phyloP scores from a whole-genome alignment of 2,113 vertebrate species.

The Heterotilapia buettikoferi region DNA sequence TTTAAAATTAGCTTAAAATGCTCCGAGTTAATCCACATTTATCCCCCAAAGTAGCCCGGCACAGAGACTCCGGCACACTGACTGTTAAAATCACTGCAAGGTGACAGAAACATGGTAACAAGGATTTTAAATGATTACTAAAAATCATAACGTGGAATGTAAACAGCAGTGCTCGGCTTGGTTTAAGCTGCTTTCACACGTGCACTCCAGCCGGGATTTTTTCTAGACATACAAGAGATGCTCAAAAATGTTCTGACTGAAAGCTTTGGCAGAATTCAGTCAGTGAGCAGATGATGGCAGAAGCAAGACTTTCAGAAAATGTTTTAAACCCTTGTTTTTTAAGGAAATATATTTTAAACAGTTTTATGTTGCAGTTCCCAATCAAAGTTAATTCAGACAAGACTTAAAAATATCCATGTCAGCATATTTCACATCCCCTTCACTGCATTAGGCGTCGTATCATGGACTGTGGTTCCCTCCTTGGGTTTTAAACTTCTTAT shows the following conservation, averaged over 20 bases:
- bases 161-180: neutral
- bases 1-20: neutral
- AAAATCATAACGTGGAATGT: neutral
- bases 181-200: neutral
- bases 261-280: neutral
- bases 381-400: neutral
- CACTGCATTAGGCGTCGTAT: neutral
- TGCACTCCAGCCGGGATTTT: neutral
- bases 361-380: neutral
- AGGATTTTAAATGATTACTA: neutral
- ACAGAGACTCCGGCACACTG: neutral
- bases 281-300: neutral
- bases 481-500: neutral
- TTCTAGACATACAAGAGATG: neutral
- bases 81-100: neutral
- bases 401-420: neutral
- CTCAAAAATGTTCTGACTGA: neutral
- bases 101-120: neutral
- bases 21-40: neutral
- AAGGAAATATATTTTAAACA: neutral
- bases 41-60: neutral
- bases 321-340: neutral
- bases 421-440: neutral
- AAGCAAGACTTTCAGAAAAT: neutral
- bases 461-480: neutral